A percentile compares a stretch with the other conserved stretches of the same genome.
Conservation (phyloP, 2,113 vertebrate species). For the Eurystomus gularis region DNA sequence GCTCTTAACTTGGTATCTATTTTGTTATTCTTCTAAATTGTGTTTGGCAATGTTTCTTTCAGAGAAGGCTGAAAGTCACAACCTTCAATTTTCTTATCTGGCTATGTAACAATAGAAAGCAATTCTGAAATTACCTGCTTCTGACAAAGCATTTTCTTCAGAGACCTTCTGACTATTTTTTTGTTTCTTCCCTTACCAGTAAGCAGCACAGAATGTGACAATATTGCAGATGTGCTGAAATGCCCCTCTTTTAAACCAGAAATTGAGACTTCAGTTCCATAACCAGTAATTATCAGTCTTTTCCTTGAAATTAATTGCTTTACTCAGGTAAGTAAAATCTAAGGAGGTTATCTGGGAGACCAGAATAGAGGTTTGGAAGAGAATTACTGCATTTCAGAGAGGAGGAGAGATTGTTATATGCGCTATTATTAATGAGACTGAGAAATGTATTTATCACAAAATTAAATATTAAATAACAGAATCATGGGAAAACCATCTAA, state of each 20-base stretch:
- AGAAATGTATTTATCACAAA: not conserved
- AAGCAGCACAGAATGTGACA: not conserved
- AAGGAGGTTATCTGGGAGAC: not conserved
- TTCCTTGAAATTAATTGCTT: not conserved
- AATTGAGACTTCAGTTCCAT: not conserved
- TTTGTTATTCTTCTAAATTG: not conserved
- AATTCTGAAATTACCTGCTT: not conserved
- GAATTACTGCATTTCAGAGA: not conserved
- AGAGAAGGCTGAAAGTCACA: not conserved
- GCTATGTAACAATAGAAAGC: not conserved
- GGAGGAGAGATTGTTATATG: not conserved
- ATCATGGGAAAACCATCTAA: not conserved
- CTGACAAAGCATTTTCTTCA: slow-evolving; percentile 4
- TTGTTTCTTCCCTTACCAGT: not conserved
- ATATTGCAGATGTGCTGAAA: not conserved
- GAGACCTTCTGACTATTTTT: not conserved
- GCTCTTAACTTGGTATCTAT: not conserved
- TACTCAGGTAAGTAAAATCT: not conserved
- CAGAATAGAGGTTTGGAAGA: not conserved
- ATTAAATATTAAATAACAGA: not conserved
- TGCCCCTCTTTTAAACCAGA: not conserved
- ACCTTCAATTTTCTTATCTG: not conserved
- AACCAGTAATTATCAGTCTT: not conserved
- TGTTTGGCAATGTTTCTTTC: not conserved
- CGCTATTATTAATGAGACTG: not conserved